phyloP scores from a whole-genome alignment of 2,888 invertebrate genomes.

The Cryptosula pallasiana region DNA sequence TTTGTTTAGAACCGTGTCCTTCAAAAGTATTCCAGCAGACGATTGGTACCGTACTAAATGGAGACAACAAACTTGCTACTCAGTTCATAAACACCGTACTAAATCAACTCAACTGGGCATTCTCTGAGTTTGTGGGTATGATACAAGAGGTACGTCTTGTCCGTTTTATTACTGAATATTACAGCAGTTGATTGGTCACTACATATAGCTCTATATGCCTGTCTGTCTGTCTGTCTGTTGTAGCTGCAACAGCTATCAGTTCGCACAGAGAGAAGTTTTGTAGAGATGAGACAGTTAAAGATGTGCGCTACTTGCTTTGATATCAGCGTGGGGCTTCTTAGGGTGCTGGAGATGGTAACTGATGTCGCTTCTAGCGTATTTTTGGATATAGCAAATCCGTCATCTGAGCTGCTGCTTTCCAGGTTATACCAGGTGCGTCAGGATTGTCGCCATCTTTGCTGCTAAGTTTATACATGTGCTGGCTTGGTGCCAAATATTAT shows the following conservation, averaged over 20 bases:
- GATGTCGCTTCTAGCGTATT: constrained; percentile 63
- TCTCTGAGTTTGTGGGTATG: constrained; percentile 79
- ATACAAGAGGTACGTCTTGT: constrained; percentile 62
- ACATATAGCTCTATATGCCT: too few relatives aligned
- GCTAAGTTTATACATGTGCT: too few relatives aligned
- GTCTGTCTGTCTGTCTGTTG: not conserved
- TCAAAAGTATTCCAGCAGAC: constrained; percentile 64
- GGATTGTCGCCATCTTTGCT: not conserved
- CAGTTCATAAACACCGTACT: constrained; percentile 71
- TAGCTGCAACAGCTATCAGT: constrained; percentile 64
- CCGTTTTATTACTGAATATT: not conserved
- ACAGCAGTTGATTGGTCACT: constrained; percentile 12
- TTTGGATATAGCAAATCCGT: constrained; percentile 63
- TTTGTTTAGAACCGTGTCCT: constrained; percentile 63
- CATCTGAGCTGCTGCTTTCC: constrained; percentile 67
- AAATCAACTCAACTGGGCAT: constrained; percentile 80
- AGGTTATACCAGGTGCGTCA: constrained; percentile 63
- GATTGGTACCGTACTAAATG: constrained; percentile 61
- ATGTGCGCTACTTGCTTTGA: constrained; percentile 80
- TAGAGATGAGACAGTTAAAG: constrained; percentile 72
- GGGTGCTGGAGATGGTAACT: constrained; percentile 75
- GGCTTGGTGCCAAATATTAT: too few relatives aligned
- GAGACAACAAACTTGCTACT: constrained; percentile 64
- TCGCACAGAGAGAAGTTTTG: constrained; percentile 59
- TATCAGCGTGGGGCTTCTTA: constrained; percentile 68